A percentile compares a stretch with the other conserved stretches of the same genome.
Evolutionary conservation across 2,888 invertebrate genomes (phyloP).

Genomic region (Andrena chrysosceles): DNA sequence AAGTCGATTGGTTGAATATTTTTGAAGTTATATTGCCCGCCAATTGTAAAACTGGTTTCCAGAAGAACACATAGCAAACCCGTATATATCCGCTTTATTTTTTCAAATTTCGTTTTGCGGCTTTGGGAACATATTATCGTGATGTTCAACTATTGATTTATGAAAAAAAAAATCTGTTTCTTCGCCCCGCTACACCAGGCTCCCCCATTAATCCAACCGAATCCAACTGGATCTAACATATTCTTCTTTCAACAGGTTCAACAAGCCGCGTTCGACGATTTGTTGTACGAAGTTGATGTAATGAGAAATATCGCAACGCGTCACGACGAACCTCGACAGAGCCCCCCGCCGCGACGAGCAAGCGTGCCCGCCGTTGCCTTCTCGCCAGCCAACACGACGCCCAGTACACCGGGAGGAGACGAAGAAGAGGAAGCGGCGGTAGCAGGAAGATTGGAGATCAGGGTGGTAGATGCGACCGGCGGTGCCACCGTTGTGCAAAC

Average conservation of each 20-base stretch:
- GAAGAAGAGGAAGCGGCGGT: conserved; percentile 88
- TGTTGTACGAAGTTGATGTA: conserved; percentile 92
- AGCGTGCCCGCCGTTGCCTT: conserved; percentile 83
- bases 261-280: conserved; percentile 94
- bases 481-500: conserved; percentile 83
- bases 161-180: too few species aligned
- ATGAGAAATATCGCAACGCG: conserved; percentile 92
- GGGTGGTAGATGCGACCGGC: conserved; percentile 86
- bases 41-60: too few species aligned
- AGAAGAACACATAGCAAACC: too few species aligned
- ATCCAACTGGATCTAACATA: neutral
- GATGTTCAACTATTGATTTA: too few species aligned
- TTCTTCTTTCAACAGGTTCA: conserved; percentile 86
- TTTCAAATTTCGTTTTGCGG: too few species aligned
- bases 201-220: neutral
- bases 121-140: too few species aligned
- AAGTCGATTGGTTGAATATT: too few species aligned
- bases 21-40: too few species aligned
- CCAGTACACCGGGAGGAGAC: conserved; percentile 79
- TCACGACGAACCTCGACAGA: conserved; percentile 82
- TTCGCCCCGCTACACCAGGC: too few species aligned
- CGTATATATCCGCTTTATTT: too few species aligned
- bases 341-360: conserved; percentile 77
- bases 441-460: conserved; percentile 93
- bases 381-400: conserved; percentile 68